Evolutionary conservation across 2,888 invertebrate species (phyloP), one percentile per base, ranked within the genome.

Genomic region (Pseudococcus viburni): DNA sequence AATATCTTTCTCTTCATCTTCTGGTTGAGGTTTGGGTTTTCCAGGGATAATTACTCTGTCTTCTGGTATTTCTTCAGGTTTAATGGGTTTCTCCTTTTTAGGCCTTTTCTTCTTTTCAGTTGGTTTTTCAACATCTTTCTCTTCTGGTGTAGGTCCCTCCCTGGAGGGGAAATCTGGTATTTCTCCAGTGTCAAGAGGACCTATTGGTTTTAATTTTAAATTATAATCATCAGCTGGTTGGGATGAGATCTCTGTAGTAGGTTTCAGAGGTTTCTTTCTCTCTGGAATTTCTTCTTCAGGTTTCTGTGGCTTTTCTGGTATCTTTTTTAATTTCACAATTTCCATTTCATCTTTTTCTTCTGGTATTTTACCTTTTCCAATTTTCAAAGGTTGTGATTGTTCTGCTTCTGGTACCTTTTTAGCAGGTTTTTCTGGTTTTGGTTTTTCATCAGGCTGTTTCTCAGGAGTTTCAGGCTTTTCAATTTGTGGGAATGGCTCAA

Each of bases 311-410:
- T 89, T 90, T 39, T 85, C 84, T 5, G 89, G 89, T 11, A 89
- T 89, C 26, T 93, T 93, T 90, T 93, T 94, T 15, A 94, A 91
- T 73, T 92, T 92, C 0, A 94, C 91, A 73, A 90, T 91, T 90
- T 93, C 92, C 84, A 33, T 59, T 84, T 89, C 88, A 8, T 91
- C 90, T n/a, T 90, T 89, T 17, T 90, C 89, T 83, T 90, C 89
- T 90, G 92, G 91, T 90, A 92, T 91, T 90, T 93, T 93, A 22
- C 94, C 94, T 91, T 94, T 93, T 6, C 93, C 93, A 64, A 93
- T 91, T 86, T 92, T 91, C 1, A 93, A 89, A 87, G 93, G 91
- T 90, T 92, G 90, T 88, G 92, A 89, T 90, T 91, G 90, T 89
- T 92, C 92, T 90, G 92, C 92, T 89, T 93, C 92, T 86, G 92